These are phyloP conservation scores for Parazoanthus darwini DNA, from an alignment of 92 coral and sea anemone species.

Conservation along the genomic window DNA sequence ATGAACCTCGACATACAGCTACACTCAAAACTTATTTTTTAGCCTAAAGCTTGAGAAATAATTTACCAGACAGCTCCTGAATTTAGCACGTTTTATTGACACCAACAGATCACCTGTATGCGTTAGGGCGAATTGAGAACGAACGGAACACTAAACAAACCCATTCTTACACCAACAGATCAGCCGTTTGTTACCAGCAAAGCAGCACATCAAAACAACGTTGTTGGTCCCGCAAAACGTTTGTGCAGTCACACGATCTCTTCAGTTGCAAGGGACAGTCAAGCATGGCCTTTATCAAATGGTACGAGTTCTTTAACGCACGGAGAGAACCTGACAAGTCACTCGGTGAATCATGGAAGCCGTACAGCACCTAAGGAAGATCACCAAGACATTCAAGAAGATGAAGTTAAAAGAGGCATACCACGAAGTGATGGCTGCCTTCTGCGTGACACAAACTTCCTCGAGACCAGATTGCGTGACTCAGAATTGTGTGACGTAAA, in stretches of 20 bases:
- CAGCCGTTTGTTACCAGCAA: background rate
- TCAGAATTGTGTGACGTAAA: background rate
- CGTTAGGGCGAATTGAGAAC: background rate
- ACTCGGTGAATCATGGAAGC: background rate
- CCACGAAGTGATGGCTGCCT: background rate
- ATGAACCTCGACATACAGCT: too few relatives aligned
- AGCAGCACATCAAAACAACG: background rate
- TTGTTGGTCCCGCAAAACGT: background rate
- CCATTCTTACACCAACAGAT: background rate
- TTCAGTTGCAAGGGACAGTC: background rate
- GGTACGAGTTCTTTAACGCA: background rate
- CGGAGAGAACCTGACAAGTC: background rate
- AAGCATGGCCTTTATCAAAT: background rate
- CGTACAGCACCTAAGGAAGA: background rate
- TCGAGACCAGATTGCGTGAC: background rate
- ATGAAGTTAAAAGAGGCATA: background rate
- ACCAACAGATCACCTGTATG: too few relatives aligned
- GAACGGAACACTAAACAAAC: background rate
- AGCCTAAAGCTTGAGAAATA: too few relatives aligned
- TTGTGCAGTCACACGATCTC: background rate
- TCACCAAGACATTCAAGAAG: background rate
- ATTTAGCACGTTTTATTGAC: too few relatives aligned
- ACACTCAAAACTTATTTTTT: too few relatives aligned
- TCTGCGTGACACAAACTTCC: constrained; percentile 10
- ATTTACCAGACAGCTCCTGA: too few relatives aligned